phyloP scores from a whole-genome alignment of 2,888 invertebrate species.

The Dendrolimus houi region DNA sequence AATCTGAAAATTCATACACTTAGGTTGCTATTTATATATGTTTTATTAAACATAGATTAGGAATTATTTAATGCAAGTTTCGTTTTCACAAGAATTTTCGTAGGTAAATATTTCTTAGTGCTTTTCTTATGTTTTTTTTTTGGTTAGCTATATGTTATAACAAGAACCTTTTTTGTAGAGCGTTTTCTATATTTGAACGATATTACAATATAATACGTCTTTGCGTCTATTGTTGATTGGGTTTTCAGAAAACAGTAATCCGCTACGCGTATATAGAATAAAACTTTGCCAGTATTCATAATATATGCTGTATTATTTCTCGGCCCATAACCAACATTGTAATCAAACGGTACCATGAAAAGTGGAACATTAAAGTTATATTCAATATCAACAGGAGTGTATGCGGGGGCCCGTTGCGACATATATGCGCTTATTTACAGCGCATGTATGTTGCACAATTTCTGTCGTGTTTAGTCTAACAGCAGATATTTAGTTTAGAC shows the following conservation, averaged over 20 bases:
- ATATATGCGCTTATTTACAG: not conserved
- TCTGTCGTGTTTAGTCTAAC: constrained; percentile 29
- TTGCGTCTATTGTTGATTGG: no score
- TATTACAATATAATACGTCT: no score
- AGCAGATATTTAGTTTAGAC: constrained; percentile 25
- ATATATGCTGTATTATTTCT: no score
- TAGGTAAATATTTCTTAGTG: not conserved
- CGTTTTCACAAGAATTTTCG: not conserved
- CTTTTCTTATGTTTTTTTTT: no score
- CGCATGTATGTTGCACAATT: constrained; percentile 19
- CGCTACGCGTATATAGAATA: no score
- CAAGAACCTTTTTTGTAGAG: no score
- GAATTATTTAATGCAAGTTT: not conserved
- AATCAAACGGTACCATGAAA: not conserved
- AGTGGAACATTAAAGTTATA: constrained; percentile 15
- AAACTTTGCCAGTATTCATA: no score
- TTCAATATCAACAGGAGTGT: constrained; percentile 15
- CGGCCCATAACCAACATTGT: no score
- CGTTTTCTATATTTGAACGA: no score
- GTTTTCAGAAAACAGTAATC: no score
- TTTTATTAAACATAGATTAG: not conserved
- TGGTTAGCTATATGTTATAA: no score
- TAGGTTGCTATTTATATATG: not conserved
- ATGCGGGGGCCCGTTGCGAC: not conserved
- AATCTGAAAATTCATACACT: not conserved